Evolutionary conservation across 2,797 vertebrate genomes (phyloP), one percentile per base, ranked within the genome.

Genomic region (Hylomyscus alleni): DNA sequence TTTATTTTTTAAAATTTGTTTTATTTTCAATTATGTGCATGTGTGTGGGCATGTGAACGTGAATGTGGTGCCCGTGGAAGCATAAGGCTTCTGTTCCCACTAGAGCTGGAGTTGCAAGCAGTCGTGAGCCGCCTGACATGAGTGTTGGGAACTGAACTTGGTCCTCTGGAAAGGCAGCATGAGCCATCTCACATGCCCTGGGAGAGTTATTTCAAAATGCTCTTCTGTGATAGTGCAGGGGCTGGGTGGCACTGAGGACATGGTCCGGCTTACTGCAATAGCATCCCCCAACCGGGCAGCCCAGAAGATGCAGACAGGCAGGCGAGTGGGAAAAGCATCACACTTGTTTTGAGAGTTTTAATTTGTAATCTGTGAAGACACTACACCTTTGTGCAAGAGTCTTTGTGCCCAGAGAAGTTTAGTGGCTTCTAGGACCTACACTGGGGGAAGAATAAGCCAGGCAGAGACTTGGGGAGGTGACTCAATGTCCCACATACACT

Each of bases 311-410:
- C 31, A 31, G 31, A 3, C 0, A 1, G 82, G 34, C n/a, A 2
- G 82, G 12, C 34, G 14, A 6, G 1, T 1, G 17, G 37, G 50
- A 85, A 72, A 76, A 56, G 31, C 20, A 6, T 6, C 0, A 0
- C 7, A 10, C 20, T 54, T 17, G 17, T 54, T 82, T 50, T 34
- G 78, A 31, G 29, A 90, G 2, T 2, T 6, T 8, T 67, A 12
- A 14, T 15, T 89, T 83, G 69, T 58, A 78, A 91, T 52, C 69
- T 34, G 65, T 52, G 24, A 94, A 77, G 94, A 90, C 9, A 83
- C 69, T 67, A 60, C 81, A 77, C 26, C 50, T 72, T 29, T 87
- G 24, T 54, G 6, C 14, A 37, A 11, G 65, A 29, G 22, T 87
- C 84, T 54, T 47, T 86, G 47, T 72, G 82, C 72, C 47, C 56